A percentile compares a stretch with the other conserved stretches of the same genome.
Conservation (phyloP, 2,797 vertebrate genomes). For the Threskiornis aethiopicus region DNA sequence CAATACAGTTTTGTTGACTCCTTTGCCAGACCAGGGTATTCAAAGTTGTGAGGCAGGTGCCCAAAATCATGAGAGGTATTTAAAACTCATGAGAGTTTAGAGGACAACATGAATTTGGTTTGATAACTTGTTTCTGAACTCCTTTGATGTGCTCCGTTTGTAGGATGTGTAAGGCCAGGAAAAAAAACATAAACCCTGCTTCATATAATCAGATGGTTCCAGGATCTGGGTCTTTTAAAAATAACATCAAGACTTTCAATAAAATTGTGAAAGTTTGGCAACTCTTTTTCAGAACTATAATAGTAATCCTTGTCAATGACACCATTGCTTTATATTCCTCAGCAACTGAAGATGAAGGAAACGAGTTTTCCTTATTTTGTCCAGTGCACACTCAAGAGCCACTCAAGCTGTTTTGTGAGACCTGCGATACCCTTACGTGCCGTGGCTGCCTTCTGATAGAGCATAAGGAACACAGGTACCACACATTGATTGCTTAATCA, state of each 20-base stretch:
- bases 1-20: neutral
- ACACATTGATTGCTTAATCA: neutral
- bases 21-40: neutral
- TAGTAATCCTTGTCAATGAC: neutral
- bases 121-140: neutral
- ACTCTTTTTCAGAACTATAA: neutral
- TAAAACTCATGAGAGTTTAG: neutral
- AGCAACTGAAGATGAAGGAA: constrained; percentile 60
- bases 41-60: fast-evolving
- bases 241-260: neutral
- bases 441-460: constrained; percentile 76
- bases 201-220: neutral
- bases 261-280: neutral
- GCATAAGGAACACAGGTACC: constrained; percentile 81
- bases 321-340: constrained; percentile 3
- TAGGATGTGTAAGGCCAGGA: neutral
- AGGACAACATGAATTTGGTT: neutral
- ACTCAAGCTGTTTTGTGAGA: constrained; percentile 80
- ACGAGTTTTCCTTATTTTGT: constrained; percentile 62
- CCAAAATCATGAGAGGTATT: neutral
- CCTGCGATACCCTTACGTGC: constrained; percentile 76
- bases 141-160: neutral
- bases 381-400: constrained; percentile 73
- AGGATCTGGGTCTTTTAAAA: neutral
- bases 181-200: neutral